Base-by-base conservation (phyloP, 2,797 vertebrate species). In the Myotis planiceps region DNA sequence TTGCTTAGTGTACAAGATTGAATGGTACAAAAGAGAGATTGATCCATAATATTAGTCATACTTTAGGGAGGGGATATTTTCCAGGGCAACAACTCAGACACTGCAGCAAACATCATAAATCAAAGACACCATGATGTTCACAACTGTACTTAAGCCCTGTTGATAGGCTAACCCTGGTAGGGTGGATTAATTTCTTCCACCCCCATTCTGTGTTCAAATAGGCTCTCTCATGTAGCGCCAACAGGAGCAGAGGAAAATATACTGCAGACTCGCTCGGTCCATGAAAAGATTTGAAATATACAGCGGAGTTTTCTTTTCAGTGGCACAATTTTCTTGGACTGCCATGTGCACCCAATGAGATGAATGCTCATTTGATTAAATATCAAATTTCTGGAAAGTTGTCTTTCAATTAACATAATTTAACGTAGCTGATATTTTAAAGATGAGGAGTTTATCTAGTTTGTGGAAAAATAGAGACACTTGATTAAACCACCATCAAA, bases 41-140 rank as follows among this genome's bases (percentile, higher is more conserved):
- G 37, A 85, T 49, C 39, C 29, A 42, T 88, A 84, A 47, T 37
- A 75, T 58, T 90, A 65, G 60, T 72, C 63, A 51, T 32, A 65
- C 68, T 91, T 90, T 69, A 45, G 66, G 16, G 6, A 92, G 34
- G 25, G 65, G 88, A 85, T 5, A 18, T 27, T 97, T 96, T 60
- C 72, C 66, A 88, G 58, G 0, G 8, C 1, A 93, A 29, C 0
- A 58, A 93, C 10, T 0, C 9, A 76, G 75, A 29, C 19, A 27
- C 21, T 15, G 0, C 16, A 92, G n/a, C 89, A 96, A 91, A 85
- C 55, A 86, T 83, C 68, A 23, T 74, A 88, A 87, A 94, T 88
- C 85, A 96, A 65, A 39, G 80, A 51, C 14, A 71, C 3, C 1
- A 1, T 58, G 55, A 23, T 29, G 15, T 53, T 63, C 68, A 80